A percentile compares a stretch with the other conserved stretches of the same genome.
Evolutionary conservation across 2,888 invertebrate species (phyloP).

Genomic region (Xanthostigma xanthostigma): DNA sequence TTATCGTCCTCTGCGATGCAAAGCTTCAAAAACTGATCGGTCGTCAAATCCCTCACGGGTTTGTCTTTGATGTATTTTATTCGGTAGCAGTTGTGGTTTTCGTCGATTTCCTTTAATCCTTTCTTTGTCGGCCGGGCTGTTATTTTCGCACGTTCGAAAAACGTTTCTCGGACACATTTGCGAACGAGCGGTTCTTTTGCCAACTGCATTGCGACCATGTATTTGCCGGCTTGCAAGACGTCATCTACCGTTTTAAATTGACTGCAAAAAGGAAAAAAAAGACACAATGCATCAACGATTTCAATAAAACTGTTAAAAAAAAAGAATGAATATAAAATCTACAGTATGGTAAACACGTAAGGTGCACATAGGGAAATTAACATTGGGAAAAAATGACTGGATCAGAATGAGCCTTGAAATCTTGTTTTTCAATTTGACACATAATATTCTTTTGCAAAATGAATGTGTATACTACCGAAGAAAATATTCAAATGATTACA

Average conservation of each 20-base stretch:
- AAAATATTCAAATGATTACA: too few species aligned
- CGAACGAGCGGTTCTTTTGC: slow-evolving; percentile 83
- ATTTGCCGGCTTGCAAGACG: slow-evolving; percentile 77
- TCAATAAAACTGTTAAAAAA: too few species aligned
- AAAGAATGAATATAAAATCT: too few species aligned
- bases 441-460: too few species aligned
- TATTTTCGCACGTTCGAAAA: slow-evolving; percentile 77
- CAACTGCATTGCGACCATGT: slow-evolving; percentile 89
- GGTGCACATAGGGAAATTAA: too few species aligned
- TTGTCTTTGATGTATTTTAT: slow-evolving; percentile 88
- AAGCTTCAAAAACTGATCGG: slow-evolving; percentile 81
- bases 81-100: slow-evolving; percentile 72
- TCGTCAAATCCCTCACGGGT: slow-evolving; percentile 74
- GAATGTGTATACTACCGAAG: too few species aligned
- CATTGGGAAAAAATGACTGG: too few species aligned
- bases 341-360: too few species aligned
- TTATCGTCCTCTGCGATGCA: slow-evolving; percentile 70
- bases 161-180: slow-evolving; percentile 69
- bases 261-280: slow-evolving; percentile 20
- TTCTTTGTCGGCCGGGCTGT: slow-evolving; percentile 72
- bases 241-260: slow-evolving; percentile 62
- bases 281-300: too few species aligned
- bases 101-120: slow-evolving; percentile 90
- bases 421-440: too few species aligned
- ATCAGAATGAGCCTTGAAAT: too few species aligned